Percentiles rank a stretch among this genome's conserved stretches.
phyloP scores from a whole-genome alignment of 2,888 invertebrate species.

The Metacarcinus magister region DNA sequence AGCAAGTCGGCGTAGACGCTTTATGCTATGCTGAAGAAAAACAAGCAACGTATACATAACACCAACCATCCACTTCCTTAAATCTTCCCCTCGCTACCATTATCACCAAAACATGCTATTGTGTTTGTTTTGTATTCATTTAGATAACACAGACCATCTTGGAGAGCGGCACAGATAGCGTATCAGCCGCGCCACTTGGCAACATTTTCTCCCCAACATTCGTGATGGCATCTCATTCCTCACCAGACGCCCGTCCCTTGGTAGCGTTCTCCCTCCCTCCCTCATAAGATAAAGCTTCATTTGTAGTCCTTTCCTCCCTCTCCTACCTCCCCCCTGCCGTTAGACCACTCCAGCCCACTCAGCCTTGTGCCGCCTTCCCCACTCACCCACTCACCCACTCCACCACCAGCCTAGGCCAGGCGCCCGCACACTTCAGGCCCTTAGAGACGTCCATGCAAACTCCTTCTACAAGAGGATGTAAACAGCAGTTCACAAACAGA shows the following conservation, averaged over 20 bases:
- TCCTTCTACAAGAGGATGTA: slow-evolving; percentile 34
- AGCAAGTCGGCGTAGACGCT: neutral
- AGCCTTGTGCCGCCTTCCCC: neutral
- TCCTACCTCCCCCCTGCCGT: too few species aligned
- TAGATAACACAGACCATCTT: neutral
- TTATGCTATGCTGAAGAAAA: neutral
- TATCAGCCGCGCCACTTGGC: slow-evolving; percentile 5
- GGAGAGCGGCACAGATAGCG: slow-evolving; percentile 11
- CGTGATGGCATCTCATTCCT: slow-evolving; percentile 46
- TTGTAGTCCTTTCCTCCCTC: slow-evolving; percentile 13
- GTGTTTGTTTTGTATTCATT: neutral
- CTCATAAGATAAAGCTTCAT: slow-evolving; percentile 7
- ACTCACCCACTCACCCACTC: slow-evolving; percentile 11
- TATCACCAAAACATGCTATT: slow-evolving; percentile 7
- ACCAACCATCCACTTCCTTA: neutral
- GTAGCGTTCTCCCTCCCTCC: slow-evolving; percentile 27
- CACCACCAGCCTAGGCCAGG: slow-evolving; percentile 39
- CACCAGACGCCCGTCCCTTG: slow-evolving; percentile 10
- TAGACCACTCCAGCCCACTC: slow-evolving; percentile 54
- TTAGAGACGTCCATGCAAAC: slow-evolving; percentile 52
- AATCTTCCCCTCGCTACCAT: neutral
- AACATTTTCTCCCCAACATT: slow-evolving; percentile 37
- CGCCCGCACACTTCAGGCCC: slow-evolving; percentile 31
- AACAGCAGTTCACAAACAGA: slow-evolving; percentile 18
- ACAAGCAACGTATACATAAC: neutral